Evolutionary conservation across 2,113 vertebrate genomes (phyloP), one percentile per base, ranked within the genome.

Genomic region (Poeciliopsis occidentalis): DNA sequence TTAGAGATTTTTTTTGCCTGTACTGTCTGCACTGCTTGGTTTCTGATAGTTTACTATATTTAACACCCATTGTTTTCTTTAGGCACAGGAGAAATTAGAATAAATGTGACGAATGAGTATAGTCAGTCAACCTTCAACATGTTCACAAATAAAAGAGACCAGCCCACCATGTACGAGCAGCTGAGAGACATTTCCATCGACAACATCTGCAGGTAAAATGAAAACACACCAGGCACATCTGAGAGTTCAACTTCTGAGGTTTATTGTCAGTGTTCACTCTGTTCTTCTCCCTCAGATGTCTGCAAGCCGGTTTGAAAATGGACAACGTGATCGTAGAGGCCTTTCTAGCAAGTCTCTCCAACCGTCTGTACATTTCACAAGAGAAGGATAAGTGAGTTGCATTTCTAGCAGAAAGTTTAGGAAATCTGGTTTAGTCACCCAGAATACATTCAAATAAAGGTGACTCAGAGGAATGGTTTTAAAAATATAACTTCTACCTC

Each of bases 341-440:
- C 19, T 99, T 99, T 88, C 91, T 99, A 64, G 97, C 98, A 81
- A 98, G 96, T 89, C 93, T 99, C 24, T 99, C 97, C 61, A 99
- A 99, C 85, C 95, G 98, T n/a, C 94, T 99, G 17, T 99, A 99
- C 90, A 99, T 98, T 90, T 99, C 98, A 12, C 98, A 99, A 78
- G 98, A 99, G 86, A 99, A 95, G 44, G 97, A 99, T 77, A 99
- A 98, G 98, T 99, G 91, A 73, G 95, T 85, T 75, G 32, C 22
- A 1, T 69, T 60, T 76, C 27, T 54, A 27, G 12, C 71, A 11
- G 37, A 27, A 26, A 30, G 34, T 47, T 67, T 11, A 29, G 51
- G 51, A 24, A 26, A 62, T 0, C 51, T 4, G 54, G 62, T 64
- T 12, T 29, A 27, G 29, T 27, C 47, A 10, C 26, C 12, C 11